A percentile compares a stretch with the other conserved stretches of the same genome.
These are phyloP conservation scores for Machimus rusticus DNA, from an alignment of 2,888 invertebrate genomes.

Conservation along the genomic window DNA sequence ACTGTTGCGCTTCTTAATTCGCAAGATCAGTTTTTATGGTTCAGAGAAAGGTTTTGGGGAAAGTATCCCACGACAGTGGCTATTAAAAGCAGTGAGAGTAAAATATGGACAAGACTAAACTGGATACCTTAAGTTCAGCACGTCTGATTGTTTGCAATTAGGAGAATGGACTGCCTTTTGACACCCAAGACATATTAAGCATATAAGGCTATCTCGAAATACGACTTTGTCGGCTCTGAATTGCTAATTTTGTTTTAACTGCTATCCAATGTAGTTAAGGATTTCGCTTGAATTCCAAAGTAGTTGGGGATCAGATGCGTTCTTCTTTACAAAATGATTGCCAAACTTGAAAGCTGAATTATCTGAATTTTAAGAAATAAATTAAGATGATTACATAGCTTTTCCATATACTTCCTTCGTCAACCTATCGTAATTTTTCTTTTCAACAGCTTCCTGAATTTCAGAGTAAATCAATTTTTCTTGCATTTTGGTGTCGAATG, in stretches of 20 bases:
- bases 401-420: not conserved
- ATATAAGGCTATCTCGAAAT: not conserved
- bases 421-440: not conserved
- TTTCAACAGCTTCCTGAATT: not conserved
- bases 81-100: constrained; percentile 10
- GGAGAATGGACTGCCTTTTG: not conserved
- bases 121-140: not conserved
- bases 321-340: not conserved
- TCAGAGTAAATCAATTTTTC: not conserved
- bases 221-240: not conserved
- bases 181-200: not conserved
- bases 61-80: not conserved
- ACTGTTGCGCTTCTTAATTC: not conserved
- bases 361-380: not conserved
- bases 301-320: not conserved
- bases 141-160: not conserved
- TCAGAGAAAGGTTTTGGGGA: constrained; percentile 36
- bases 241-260: not conserved
- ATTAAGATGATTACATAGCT: not conserved
- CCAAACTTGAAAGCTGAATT: not conserved
- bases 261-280: not conserved
- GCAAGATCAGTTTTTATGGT: constrained; percentile 12
- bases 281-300: not conserved
- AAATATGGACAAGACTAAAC: not conserved
- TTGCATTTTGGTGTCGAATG: not conserved